Percentiles rank a stretch among this genome's conserved stretches.
These are phyloP conservation scores for cat (Felis catus) DNA, from an alignment of 2,113 vertebrate genomes.

Conservation along the genomic window F.catus_Fca126_mat1.0 CM031416.1:42220501-42221000, in stretches of 20 bases:
- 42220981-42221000: neutral
- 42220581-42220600: neutral
- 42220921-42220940: neutral
- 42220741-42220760: neutral
- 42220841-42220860: neutral
- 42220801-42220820: neutral
- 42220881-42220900: neutral
- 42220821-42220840: neutral
- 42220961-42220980: neutral
- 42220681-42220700: neutral
- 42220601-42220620: neutral
- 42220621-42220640: neutral
- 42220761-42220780: neutral
- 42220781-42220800: neutral
- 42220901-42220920: neutral
- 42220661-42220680: neutral
- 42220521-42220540: neutral
- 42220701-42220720: neutral
- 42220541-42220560: neutral
- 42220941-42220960: neutral
- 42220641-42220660: neutral
- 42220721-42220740: neutral
- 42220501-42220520: neutral
- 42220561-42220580: neutral
- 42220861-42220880: neutral